Conservation (phyloP, 1,140 invertebrate species). For the Anoplolepis gracilipes region DNA sequence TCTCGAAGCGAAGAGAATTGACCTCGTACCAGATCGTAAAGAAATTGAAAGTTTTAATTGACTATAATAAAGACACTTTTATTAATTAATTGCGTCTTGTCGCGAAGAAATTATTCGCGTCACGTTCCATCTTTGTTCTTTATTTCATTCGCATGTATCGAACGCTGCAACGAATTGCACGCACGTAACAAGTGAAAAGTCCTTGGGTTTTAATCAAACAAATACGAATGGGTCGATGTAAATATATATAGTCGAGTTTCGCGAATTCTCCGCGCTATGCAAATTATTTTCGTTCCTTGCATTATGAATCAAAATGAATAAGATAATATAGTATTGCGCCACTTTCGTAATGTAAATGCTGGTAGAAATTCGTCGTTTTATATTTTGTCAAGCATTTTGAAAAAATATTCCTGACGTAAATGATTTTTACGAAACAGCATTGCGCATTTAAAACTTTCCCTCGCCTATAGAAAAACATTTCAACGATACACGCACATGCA, state of each 20-base stretch:
- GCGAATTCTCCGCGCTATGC: not conserved
- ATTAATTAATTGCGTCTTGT: constrained; percentile 43
- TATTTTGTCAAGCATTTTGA: not conserved
- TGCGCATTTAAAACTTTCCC: constrained; percentile 6
- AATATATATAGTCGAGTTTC: not conserved
- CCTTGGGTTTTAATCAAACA: not conserved
- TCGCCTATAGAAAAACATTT: not conserved
- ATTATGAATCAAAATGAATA: not conserved
- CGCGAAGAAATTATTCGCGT: constrained; percentile 13
- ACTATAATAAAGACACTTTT: constrained; percentile 44
- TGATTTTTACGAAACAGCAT: not conserved
- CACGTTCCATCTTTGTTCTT: not conserved
- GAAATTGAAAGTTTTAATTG: constrained; percentile 48
- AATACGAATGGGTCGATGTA: not conserved
- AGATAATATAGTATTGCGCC: not conserved
- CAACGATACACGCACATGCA: not conserved
- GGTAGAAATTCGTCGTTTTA: constrained; percentile 30
- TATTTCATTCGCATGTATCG: not conserved
- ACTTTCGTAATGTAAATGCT: not conserved
- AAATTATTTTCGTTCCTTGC: not conserved
- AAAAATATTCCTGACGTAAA: constrained; percentile 25
- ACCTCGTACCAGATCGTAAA: constrained; percentile 39
- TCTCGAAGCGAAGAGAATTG: constrained; percentile 24
- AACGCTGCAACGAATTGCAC: not conserved
- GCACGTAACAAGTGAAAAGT: not conserved